Evolutionary conservation across 2,888 invertebrate genomes (phyloP), one percentile per base, ranked within the genome.

Genomic region (Aproaerema taeniolella): DNA sequence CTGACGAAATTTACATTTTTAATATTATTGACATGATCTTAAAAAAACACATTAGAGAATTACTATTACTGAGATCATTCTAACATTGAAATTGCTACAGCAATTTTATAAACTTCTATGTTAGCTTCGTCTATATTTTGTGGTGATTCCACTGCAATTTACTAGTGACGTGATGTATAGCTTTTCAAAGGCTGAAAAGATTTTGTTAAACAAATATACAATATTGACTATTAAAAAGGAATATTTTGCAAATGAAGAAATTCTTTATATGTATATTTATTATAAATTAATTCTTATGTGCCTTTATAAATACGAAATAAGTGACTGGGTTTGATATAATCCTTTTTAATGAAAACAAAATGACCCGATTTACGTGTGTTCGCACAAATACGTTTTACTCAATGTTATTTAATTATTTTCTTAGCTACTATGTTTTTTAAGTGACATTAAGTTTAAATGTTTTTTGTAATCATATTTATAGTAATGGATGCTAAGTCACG

Each of bases 221-320:
- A 49, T 51, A 47, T 53, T 38, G 39, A 49, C 33, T 43, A 47
- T 51, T 45, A 46, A 56, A 59, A 56, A 48, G 46, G 56, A 58
- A 68, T 71, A 62, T 70, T 70, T 75, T 73, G 69, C 70, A 59
- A 52, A 46, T 39, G 29, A 20, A 10, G 14, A 30, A 31, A 30
- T 30, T 39, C 31, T 24, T 43, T 32, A 25, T 14, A 35, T 37
- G 25, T 6, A 41, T 31, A 30, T 72, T 75, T 73, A 74, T 74
- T 74, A 70, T 75, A 77, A 70, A 81, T 74, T 72, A 65, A 81
- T 76, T 83, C 69, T 83, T 81, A 81, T 67, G 85, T 86, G 85
- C 85, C 85, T 86, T 77, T 78, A 61, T 57, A 69, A 70, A 61
- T 70, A 68, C 58, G 68, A 69, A 58, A 62, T 67, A 73, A 73